These are phyloP conservation scores for Agriopis leucophaearia DNA, from an alignment of 2,888 invertebrate genomes.

Conservation along the genomic window DNA sequence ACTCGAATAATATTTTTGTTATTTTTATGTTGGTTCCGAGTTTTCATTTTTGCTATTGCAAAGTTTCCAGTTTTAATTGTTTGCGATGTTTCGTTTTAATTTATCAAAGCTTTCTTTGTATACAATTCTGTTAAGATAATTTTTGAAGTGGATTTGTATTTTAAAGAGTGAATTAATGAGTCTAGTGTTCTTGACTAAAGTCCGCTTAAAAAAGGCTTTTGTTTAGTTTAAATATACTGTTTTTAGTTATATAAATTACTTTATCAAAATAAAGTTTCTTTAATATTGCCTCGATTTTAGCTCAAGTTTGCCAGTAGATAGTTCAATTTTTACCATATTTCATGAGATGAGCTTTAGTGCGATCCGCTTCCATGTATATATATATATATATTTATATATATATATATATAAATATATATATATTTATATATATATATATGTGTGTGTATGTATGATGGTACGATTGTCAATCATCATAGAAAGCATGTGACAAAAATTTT, in stretches of 20 bases:
- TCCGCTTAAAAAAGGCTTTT: not conserved
- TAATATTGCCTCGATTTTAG: too few relatives aligned
- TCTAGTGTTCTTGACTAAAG: not conserved
- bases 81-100: slow-evolving; percentile 21
- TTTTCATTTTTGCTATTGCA: slow-evolving; percentile 14
- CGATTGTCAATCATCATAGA: too few relatives aligned
- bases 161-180: not conserved
- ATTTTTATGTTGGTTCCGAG: slow-evolving; percentile 14
- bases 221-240: not conserved
- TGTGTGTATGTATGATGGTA: too few relatives aligned
- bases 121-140: not conserved
- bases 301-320: too few relatives aligned
- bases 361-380: not conserved
- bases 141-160: not conserved
- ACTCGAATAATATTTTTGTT: slow-evolving; percentile 16
- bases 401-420: too few relatives aligned
- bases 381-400: too few relatives aligned
- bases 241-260: not conserved
- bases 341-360: not conserved
- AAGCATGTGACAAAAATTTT: too few relatives aligned
- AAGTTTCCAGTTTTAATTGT: slow-evolving; percentile 22
- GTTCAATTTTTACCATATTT: too few relatives aligned
- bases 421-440: too few relatives aligned
- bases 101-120: slow-evolving; percentile 11
- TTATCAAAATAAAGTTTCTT: too few relatives aligned